phyloP scores from a whole-genome alignment of 2,888 invertebrate genomes.

The Eupithecia dodoneata region DNA sequence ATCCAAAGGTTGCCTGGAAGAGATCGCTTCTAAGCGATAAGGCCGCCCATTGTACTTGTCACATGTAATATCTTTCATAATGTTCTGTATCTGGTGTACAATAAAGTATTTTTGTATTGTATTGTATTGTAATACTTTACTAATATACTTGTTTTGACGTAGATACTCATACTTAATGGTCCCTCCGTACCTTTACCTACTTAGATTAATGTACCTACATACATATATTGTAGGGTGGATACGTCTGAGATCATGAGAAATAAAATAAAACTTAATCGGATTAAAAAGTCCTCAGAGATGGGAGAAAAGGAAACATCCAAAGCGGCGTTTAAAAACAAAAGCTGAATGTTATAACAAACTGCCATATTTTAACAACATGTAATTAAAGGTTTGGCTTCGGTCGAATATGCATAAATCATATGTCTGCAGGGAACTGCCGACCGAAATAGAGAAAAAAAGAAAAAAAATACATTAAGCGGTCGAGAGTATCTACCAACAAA shows the following conservation, averaged over 20 bases:
- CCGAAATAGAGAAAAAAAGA: slow-evolving; percentile 85
- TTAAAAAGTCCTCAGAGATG: slow-evolving; percentile 53
- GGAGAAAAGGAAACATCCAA: slow-evolving; percentile 67
- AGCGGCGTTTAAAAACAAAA: slow-evolving; percentile 81
- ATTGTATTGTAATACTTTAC: too few species aligned
- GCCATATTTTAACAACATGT: slow-evolving; percentile 85
- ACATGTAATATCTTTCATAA: too few species aligned
- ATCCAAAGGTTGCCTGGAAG: too few species aligned
- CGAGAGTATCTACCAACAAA: slow-evolving; percentile 59
- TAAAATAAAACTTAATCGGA: slow-evolving; percentile 44
- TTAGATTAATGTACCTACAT: not conserved
- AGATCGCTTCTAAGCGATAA: too few species aligned
- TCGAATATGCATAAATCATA: slow-evolving; percentile 84
- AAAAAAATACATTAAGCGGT: slow-evolving; percentile 81
- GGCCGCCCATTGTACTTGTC: too few species aligned
- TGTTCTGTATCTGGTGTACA: too few species aligned
- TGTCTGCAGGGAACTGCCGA: slow-evolving; percentile 81
- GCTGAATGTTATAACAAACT: slow-evolving; percentile 83
- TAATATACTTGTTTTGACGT: too few species aligned
- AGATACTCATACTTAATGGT: not conserved
- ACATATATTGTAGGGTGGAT: not conserved
- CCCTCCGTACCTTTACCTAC: not conserved
- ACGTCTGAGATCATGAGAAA: not conserved
- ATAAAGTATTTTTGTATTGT: too few species aligned
- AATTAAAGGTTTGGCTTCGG: slow-evolving; percentile 83